These are phyloP conservation scores for Willowsia nigromaculata DNA, from an alignment of 2,888 invertebrate genomes.

Conservation along the genomic window DNA sequence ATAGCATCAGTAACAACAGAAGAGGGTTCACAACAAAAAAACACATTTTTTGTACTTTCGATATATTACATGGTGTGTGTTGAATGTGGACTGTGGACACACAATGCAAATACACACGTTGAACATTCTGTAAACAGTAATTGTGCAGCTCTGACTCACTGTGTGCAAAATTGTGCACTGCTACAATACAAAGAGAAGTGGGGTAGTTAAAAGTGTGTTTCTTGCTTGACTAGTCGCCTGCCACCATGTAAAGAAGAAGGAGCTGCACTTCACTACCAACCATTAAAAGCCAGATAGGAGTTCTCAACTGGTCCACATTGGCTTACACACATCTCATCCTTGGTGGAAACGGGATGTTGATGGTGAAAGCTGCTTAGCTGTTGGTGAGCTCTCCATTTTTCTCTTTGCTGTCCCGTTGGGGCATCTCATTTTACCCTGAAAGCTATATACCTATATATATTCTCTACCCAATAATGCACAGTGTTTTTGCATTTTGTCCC, in stretches of 20 bases:
- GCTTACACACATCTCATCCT: background rate
- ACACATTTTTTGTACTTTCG: background rate
- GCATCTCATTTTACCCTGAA: slow-evolving; percentile 61
- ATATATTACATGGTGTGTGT: no score
- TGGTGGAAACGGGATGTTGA: background rate
- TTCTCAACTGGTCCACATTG: background rate
- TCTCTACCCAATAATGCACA: background rate
- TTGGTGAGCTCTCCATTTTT: background rate
- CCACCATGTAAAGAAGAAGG: background rate
- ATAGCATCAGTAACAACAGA: background rate
- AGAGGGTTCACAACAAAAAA: background rate
- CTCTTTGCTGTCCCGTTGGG: slow-evolving; percentile 26
- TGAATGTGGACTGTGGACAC: background rate
- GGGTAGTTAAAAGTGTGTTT: background rate
- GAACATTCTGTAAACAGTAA: slow-evolving; percentile 6
- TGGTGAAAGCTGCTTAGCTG: background rate
- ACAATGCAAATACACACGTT: background rate
- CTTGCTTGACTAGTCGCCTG: background rate
- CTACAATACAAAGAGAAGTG: background rate
- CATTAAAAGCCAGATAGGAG: background rate
- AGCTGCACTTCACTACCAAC: background rate
- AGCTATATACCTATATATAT: no score
- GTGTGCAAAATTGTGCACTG: slow-evolving; percentile 12
- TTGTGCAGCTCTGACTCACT: background rate
- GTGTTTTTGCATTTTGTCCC: slow-evolving; percentile 6